A percentile compares a stretch with the other conserved stretches of the same genome.
Evolutionary conservation across 2,797 vertebrate genomes (phyloP).

Genomic region (Australoheros facetus): DNA sequence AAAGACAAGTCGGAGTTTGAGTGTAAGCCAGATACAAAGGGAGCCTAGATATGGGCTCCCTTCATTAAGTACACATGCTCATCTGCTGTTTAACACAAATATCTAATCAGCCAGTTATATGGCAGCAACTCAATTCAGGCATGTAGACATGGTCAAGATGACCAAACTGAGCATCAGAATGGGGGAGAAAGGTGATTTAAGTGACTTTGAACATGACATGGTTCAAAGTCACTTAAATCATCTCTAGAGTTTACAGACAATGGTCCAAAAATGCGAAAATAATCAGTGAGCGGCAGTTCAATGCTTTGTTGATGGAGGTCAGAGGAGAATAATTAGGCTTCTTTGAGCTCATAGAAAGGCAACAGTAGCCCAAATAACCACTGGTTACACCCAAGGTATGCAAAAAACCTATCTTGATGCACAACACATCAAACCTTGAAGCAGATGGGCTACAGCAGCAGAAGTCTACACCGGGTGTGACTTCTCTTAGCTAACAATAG

Average conservation of each 20-base stretch:
- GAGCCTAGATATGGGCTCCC: background rate
- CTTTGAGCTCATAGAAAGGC: background rate
- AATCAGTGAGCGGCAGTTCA: too few relatives aligned
- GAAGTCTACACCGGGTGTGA: background rate
- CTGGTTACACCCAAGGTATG: background rate
- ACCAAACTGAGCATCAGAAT: background rate
- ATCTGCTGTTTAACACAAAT: too few relatives aligned
- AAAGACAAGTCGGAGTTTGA: background rate
- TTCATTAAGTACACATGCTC: too few relatives aligned
- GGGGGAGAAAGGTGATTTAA: background rate
- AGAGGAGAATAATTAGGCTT: background rate
- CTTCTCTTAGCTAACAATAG: background rate
- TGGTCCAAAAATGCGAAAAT: background rate
- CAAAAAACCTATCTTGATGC: background rate
- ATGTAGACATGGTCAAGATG: background rate
- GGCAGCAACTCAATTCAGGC: background rate
- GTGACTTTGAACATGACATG: background rate
- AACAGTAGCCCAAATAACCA: background rate
- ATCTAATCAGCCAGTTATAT: background rate
- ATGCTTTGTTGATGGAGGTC: background rate
- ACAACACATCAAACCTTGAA: background rate
- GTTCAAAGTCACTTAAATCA: background rate
- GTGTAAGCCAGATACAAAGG: background rate
- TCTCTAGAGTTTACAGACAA: background rate
- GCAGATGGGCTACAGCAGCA: background rate